These are phyloP conservation scores for Marronus borbonicus DNA, from an alignment of 2,888 invertebrate genomes.

Conservation along the genomic window DNA sequence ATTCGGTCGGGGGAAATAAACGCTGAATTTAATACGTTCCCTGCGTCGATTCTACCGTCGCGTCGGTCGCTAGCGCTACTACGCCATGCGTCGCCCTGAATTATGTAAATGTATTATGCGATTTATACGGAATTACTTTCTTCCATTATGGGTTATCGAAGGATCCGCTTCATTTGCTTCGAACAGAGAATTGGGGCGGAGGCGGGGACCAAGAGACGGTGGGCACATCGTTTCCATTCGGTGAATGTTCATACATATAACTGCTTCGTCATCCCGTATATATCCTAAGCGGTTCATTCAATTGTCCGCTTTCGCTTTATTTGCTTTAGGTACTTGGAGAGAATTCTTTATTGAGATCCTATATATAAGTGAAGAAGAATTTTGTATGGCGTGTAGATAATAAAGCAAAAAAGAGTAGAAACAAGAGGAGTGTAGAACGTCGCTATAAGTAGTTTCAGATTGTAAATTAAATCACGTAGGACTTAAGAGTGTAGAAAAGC, in stretches of 20 bases:
- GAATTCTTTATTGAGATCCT: too few relatives aligned
- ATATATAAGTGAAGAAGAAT: too few relatives aligned
- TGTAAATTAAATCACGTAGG: too few relatives aligned
- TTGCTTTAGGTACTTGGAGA: neutral
- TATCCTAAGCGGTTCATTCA: neutral
- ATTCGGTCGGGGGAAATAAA: neutral
- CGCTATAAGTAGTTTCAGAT: too few relatives aligned
- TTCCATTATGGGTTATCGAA: slow-evolving; percentile 38
- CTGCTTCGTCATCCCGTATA: slow-evolving; percentile 18
- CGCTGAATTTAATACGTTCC: slow-evolving; percentile 27
- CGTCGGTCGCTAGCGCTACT: neutral
- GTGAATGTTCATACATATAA: slow-evolving; percentile 5
- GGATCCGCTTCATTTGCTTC: slow-evolving; percentile 27
- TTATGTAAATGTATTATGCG: slow-evolving; percentile 37
- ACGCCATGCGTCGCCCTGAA: slow-evolving; percentile 12
- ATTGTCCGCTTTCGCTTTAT: neutral
- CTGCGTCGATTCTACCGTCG: neutral
- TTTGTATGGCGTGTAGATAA: too few relatives aligned
- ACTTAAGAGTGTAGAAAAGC: too few relatives aligned
- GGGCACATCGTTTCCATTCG: neutral
- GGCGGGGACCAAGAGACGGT: neutral
- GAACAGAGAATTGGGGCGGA: slow-evolving; percentile 3
- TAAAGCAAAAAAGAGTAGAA: too few relatives aligned
- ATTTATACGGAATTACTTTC: slow-evolving; percentile 35
- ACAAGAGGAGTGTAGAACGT: too few relatives aligned